Percentiles rank a stretch among this genome's conserved stretches.
phyloP scores from a whole-genome alignment of 2,113 vertebrate genomes.

The Neopipo cinnamomea region DNA sequence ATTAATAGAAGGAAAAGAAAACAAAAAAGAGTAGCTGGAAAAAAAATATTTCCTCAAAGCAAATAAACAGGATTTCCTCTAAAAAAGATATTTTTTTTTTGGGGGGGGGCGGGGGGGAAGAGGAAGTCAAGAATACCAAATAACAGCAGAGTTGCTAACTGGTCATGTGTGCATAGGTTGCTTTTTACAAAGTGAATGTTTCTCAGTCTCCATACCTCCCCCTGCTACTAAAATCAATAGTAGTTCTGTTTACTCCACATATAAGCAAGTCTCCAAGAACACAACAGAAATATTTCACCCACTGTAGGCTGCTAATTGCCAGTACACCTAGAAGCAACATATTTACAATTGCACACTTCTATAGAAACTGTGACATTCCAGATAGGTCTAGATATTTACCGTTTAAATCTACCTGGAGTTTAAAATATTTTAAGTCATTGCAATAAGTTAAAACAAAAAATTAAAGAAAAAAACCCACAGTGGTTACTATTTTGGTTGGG shows the following conservation, averaged over 20 bases:
- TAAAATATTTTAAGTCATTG: background rate
- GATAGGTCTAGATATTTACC: background rate
- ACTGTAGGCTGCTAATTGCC: background rate
- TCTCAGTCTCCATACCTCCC: background rate
- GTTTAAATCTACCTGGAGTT: background rate
- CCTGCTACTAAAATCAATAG: background rate
- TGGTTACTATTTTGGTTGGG: background rate
- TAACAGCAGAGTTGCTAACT: background rate
- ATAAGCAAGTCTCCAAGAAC: background rate
- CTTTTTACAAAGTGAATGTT: background rate
- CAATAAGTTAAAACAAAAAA: background rate
- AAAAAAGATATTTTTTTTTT: background rate
- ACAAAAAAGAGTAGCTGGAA: background rate
- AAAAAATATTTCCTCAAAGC: background rate
- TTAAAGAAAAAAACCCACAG: background rate
- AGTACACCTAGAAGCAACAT: background rate
- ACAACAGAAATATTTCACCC: background rate
- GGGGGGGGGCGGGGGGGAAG: background rate
- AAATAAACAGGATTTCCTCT: slow-evolving; percentile 17
- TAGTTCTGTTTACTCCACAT: background rate
- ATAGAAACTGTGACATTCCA: background rate
- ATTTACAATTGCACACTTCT: background rate
- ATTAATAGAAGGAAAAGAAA: background rate
- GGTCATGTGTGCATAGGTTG: background rate
- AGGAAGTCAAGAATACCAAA: background rate